Conservation (phyloP, 2,113 vertebrate genomes). For the Myocastor coypus region DNA sequence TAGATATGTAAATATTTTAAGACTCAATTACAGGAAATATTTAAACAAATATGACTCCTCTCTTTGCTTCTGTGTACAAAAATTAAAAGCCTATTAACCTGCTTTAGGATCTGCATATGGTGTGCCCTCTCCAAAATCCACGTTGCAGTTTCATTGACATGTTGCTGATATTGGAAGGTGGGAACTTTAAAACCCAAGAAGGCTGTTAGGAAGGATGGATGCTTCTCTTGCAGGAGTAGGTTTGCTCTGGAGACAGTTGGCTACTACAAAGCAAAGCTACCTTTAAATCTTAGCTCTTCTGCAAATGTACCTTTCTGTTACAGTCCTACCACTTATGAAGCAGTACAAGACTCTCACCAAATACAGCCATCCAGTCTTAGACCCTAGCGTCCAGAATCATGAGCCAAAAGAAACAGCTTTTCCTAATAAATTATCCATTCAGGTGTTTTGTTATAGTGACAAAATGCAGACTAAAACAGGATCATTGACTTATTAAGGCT, state of each 20-base stretch:
- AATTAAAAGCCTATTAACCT: slow-evolving; percentile 6
- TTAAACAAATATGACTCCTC: background rate
- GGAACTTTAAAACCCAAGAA: no score
- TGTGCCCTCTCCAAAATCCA: background rate
- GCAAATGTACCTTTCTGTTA: background rate
- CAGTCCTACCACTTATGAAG: background rate
- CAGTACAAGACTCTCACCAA: background rate
- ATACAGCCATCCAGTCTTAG: background rate
- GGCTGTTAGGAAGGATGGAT: background rate
- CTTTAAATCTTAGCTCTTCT: background rate
- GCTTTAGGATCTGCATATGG: background rate
- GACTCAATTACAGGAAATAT: slow-evolving; percentile 15
- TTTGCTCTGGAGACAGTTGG: background rate
- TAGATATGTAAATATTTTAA: background rate
- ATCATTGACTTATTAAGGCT: background rate
- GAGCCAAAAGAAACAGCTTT: background rate
- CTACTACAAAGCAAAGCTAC: background rate
- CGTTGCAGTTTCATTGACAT: background rate
- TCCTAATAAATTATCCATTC: background rate
- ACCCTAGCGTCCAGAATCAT: background rate
- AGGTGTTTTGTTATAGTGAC: background rate
- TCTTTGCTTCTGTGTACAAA: background rate
- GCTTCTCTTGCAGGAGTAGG: background rate
- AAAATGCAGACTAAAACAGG: background rate
- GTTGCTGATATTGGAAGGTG: background rate